Conservation (phyloP, 1,140 invertebrate species). For the Caenorhabditis remanei region DNA sequence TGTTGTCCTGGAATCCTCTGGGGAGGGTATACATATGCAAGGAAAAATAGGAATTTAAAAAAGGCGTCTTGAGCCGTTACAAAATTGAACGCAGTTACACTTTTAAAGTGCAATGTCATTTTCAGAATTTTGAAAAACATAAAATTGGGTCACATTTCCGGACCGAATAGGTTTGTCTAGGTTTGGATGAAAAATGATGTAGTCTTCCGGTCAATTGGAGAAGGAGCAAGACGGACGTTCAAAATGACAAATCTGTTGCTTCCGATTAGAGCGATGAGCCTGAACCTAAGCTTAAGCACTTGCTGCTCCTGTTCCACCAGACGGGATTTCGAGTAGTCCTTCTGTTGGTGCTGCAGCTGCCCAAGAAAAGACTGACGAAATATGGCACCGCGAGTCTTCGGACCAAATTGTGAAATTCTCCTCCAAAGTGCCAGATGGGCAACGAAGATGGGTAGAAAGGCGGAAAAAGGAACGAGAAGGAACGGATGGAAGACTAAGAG, state of each 20-base stretch:
- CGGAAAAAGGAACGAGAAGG: slow-evolving; percentile 11
- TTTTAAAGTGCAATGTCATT: neutral
- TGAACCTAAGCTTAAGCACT: slow-evolving; percentile 18
- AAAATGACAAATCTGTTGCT: slow-evolving; percentile 12
- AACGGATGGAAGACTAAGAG: slow-evolving; percentile 4
- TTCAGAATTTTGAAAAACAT: neutral
- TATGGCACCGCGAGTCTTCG: slow-evolving; percentile 32
- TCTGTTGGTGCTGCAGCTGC: slow-evolving; percentile 37
- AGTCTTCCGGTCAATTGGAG: slow-evolving; percentile 18
- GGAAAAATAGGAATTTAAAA: neutral
- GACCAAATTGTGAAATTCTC: slow-evolving; percentile 42
- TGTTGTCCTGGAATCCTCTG: neutral
- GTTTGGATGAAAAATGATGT: neutral
- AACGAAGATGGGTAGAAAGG: slow-evolving; percentile 42
- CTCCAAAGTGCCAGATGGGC: slow-evolving; percentile 38
- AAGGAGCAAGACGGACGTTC: neutral
- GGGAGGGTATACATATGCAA: neutral
- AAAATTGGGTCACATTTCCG: neutral
- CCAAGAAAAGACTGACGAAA: slow-evolving; percentile 51
- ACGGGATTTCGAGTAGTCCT: slow-evolving; percentile 21
- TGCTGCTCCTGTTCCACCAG: neutral
- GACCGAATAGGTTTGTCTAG: neutral
- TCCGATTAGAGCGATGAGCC: slow-evolving; percentile 20
- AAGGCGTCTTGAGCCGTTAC: neutral
- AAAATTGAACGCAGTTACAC: neutral